Percentiles rank a stretch among this genome's conserved stretches.
Evolutionary conservation across 2,888 invertebrate species (phyloP).

Genomic region (Prosopocoilus inquinatus): DNA sequence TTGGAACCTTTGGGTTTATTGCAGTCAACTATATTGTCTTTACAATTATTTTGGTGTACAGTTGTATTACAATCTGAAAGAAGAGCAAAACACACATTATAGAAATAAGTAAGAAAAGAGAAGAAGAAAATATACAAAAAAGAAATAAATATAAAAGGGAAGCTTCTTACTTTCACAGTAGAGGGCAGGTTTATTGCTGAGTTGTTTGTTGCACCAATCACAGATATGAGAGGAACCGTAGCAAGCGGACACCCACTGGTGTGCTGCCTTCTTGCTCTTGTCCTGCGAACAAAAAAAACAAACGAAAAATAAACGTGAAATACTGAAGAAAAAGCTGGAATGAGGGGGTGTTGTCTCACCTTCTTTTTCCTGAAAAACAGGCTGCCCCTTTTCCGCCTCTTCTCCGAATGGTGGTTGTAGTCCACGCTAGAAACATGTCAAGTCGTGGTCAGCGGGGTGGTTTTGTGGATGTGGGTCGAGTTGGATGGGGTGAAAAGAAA

Average conservation of each 20-base stretch:
- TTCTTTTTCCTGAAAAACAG: slow-evolving; percentile 91
- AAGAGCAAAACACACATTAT: slow-evolving; percentile 20
- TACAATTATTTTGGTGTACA: slow-evolving; percentile 84
- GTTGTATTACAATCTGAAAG: slow-evolving; percentile 78
- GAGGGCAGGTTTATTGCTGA: slow-evolving; percentile 78
- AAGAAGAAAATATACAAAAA: no score
- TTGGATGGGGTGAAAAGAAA: no score
- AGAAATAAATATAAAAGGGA: no score
- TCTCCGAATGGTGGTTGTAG: slow-evolving; percentile 76
- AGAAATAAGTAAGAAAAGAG: no score
- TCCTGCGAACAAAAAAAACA: slow-evolving; percentile 54
- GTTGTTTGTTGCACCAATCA: slow-evolving; percentile 76
- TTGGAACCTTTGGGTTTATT: slow-evolving; percentile 68
- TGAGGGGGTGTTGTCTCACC: slow-evolving; percentile 52
- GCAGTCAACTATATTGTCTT: slow-evolving; percentile 84
- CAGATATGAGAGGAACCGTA: slow-evolving; percentile 65
- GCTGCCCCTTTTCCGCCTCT: slow-evolving; percentile 83
- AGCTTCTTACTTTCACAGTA: slow-evolving; percentile 75
- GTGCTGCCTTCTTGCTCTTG: slow-evolving; percentile 71
- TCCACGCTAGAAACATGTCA: slow-evolving; percentile 51
- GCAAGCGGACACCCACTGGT: slow-evolving; percentile 72
- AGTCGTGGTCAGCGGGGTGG: neutral
- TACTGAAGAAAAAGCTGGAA: neutral
- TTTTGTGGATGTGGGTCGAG: no score
- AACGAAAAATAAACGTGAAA: neutral